Percentiles rank a stretch among this genome's conserved stretches.
These are phyloP conservation scores for Stictonetta naevosa DNA, from an alignment of 2,113 vertebrate species.

Conservation along the genomic window DNA sequence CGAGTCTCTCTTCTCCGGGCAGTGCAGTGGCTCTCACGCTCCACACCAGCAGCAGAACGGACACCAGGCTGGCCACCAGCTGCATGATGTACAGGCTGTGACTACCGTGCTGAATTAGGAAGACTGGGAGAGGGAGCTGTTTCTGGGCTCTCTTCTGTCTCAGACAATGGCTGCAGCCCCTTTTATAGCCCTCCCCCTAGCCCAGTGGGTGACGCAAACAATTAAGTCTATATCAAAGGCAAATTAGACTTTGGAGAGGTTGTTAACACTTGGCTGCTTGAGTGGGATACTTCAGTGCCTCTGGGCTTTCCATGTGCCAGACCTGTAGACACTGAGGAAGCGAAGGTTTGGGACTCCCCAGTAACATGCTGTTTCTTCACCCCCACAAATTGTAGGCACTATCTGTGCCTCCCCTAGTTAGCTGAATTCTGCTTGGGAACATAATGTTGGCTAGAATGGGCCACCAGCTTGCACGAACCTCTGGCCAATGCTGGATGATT, in stretches of 20 bases:
- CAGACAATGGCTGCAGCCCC: slow-evolving; percentile 37
- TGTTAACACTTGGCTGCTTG: slow-evolving; percentile 36
- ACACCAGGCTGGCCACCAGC: slow-evolving; percentile 74
- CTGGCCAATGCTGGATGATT: neutral
- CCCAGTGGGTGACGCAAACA: slow-evolving; percentile 57
- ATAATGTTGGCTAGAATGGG: neutral
- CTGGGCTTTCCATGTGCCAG: slow-evolving; percentile 37
- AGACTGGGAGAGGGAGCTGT: slow-evolving; percentile 37
- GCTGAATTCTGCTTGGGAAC: neutral
- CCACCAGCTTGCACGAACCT: neutral
- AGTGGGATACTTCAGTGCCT: slow-evolving; percentile 37
- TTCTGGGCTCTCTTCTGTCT: slow-evolving; percentile 36
- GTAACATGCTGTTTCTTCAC: neutral
- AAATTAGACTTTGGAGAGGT: slow-evolving; percentile 55
- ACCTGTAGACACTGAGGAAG: neutral
- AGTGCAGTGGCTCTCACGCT: slow-evolving; percentile 81
- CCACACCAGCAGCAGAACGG: slow-evolving; percentile 84
- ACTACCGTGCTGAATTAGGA: neutral
- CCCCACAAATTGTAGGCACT: neutral
- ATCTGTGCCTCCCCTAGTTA: neutral
- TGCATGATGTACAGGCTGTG: slow-evolving; percentile 50
- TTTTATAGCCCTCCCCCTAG: slow-evolving; percentile 67
- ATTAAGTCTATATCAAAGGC: slow-evolving; percentile 43
- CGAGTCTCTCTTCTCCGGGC: slow-evolving; percentile 83
- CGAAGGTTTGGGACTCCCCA: slow-evolving; percentile 14